These are phyloP conservation scores for Tetramorium alpestre DNA, from an alignment of 1,140 invertebrate genomes.

Conservation along the genomic window DNA sequence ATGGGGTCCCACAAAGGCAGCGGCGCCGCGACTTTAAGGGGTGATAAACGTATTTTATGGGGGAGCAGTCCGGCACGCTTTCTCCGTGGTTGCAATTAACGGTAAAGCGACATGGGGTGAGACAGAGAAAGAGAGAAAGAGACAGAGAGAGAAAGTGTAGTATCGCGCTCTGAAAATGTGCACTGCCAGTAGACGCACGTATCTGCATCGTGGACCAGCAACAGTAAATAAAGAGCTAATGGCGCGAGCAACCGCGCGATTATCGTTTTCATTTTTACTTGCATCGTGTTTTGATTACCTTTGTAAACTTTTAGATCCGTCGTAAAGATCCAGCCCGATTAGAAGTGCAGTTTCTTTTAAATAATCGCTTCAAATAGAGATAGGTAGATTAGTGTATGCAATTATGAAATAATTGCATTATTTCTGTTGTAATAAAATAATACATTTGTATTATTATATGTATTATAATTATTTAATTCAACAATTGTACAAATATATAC, in stretches of 20 bases:
- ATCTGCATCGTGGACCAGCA: background rate
- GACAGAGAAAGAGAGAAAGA: background rate
- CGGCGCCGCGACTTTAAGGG: slow-evolving; percentile 70
- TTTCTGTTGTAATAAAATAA: background rate
- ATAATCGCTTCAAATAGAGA: background rate
- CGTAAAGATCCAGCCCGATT: background rate
- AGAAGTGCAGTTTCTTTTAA: background rate
- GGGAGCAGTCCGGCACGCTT: slow-evolving; percentile 43
- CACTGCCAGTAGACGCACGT: background rate
- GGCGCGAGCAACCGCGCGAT: background rate
- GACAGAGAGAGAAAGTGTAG: background rate
- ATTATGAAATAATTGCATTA: background rate
- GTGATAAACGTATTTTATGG: slow-evolving; percentile 79
- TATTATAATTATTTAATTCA: background rate
- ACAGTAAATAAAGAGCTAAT: slow-evolving; percentile 70
- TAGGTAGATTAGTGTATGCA: background rate
- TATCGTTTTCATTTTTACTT: slow-evolving; percentile 63
- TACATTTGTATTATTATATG: background rate
- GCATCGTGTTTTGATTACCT: background rate
- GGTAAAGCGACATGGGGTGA: slow-evolving; percentile 66
- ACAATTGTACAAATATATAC: background rate
- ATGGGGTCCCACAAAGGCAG: slow-evolving; percentile 61
- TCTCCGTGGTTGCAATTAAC: slow-evolving; percentile 74
- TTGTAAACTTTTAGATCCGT: slow-evolving; percentile 35
- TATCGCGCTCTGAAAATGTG: background rate